Conservation (phyloP, 2,113 vertebrate species). For the Poecile atricapillus region DNA sequence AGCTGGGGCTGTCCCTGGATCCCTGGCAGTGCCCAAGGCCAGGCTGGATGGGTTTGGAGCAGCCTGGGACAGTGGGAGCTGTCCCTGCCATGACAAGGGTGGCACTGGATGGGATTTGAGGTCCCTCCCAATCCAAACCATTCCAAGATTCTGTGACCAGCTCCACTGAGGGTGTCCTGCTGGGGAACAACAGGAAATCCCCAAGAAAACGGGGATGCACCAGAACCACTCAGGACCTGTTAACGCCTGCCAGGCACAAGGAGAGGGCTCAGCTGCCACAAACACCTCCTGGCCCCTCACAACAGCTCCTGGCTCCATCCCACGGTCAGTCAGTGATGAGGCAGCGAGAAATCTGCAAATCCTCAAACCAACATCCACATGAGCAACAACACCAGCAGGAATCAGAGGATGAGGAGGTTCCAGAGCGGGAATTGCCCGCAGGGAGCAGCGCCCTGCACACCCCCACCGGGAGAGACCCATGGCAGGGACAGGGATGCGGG, state of each 20-base stretch:
- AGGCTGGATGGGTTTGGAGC: not conserved
- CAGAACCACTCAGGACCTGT: rapidly evolving
- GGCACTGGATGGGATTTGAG: rapidly evolving
- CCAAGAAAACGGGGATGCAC: rapidly evolving
- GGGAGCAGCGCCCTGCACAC: not conserved
- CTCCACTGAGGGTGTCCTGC: not conserved
- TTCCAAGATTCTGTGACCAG: not conserved
- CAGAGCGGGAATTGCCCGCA: not conserved
- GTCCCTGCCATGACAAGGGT: not conserved
- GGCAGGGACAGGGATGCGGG: not conserved
- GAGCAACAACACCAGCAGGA: not conserved
- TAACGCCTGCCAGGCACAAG: not conserved
- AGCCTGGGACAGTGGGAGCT: not conserved
- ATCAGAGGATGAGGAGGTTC: rapidly evolving
- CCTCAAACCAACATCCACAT: not conserved
- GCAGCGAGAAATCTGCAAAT: not conserved
- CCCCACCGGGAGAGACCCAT: not conserved
- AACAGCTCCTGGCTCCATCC: not conserved
- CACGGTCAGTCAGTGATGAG: rapidly evolving
- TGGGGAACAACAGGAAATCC: not conserved
- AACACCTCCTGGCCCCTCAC: not conserved
- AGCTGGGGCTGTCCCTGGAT: not conserved
- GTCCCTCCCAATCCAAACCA: not conserved
- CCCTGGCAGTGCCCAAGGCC: not conserved
- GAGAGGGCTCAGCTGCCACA: not conserved